Conservation (phyloP, 23 tunicate genomes). For the Diplosoma virens region DNA sequence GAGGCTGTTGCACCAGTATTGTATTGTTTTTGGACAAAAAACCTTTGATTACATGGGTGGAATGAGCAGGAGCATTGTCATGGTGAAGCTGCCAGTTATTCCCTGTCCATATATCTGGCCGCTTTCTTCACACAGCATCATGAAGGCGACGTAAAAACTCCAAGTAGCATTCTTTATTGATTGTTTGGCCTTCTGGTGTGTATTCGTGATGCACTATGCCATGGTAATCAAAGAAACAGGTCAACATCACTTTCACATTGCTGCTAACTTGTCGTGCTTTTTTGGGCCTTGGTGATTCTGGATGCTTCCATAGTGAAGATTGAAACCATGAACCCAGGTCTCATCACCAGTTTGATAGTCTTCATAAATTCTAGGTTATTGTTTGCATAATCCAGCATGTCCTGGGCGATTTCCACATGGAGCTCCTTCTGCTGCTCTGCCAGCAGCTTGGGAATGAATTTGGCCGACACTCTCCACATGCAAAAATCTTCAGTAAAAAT, state of each 20-base stretch:
- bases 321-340: conserved; percentile 38
- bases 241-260: conserved; percentile 33
- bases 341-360: conserved; percentile 18
- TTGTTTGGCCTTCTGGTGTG: conserved; percentile 13
- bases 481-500: conserved; percentile 5
- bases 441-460: conserved; percentile 32
- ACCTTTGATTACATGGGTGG: too few relatives aligned
- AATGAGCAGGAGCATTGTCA: too few relatives aligned
- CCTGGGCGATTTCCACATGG: conserved; percentile 7
- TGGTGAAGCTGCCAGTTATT: too few relatives aligned
- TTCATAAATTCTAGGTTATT: conserved; percentile 26
- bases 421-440: conserved; percentile 33
- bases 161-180: conserved; percentile 22
- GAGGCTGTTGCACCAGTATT: too few relatives aligned
- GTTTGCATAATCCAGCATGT: conserved; percentile 24
- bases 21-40: too few relatives aligned
- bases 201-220: conserved; percentile 20
- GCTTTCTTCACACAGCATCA: too few relatives aligned
- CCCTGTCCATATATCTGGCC: too few relatives aligned
- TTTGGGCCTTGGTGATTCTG: conserved; percentile 22
- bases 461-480: conserved; percentile 5
- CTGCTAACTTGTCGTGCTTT: conserved; percentile 25
- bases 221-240: conserved; percentile 21
- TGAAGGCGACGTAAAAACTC: too few relatives aligned
- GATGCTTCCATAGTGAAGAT: conserved; percentile 29